phyloP scores from a whole-genome alignment of 2,113 vertebrate species.

The Myotis davidii region DNA sequence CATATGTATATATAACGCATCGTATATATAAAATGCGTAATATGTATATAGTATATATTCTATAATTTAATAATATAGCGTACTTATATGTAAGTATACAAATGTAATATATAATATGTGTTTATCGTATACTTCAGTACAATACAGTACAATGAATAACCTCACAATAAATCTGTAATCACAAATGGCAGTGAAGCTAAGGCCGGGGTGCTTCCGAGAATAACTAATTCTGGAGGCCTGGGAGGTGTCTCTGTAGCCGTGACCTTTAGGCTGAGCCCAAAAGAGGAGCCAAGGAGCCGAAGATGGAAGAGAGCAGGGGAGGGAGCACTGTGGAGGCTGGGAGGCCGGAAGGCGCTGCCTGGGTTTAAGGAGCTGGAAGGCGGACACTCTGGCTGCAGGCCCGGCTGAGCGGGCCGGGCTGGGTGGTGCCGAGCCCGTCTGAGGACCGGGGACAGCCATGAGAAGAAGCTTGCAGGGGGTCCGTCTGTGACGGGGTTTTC shows the following conservation, averaged over 20 bases:
- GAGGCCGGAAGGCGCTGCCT: background rate
- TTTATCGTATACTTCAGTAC: background rate
- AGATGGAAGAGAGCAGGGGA: fast-evolving
- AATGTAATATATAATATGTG: background rate
- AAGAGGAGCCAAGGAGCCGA: fast-evolving
- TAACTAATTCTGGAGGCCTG: fast-evolving
- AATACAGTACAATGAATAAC: too few relatives aligned
- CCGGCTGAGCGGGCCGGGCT: fast-evolving
- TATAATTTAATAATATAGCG: background rate
- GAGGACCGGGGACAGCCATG: background rate
- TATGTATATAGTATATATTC: too few relatives aligned
- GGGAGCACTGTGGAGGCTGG: background rate
- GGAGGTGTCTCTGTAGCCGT: background rate
- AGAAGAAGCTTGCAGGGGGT: background rate
- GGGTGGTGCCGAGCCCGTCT: fast-evolving
- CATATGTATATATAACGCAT: too few relatives aligned
- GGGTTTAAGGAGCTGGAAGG: too few relatives aligned
- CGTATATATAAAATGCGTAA: too few relatives aligned
- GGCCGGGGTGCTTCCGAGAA: fast-evolving
- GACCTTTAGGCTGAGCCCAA: background rate
- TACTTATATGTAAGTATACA: too few relatives aligned
- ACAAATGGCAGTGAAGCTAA: background rate
- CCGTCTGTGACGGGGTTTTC: background rate
- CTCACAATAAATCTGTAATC: background rate
- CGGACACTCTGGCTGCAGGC: background rate